phyloP scores from a whole-genome alignment of 2,113 vertebrate species.

The Mohoua ochrocephala region DNA sequence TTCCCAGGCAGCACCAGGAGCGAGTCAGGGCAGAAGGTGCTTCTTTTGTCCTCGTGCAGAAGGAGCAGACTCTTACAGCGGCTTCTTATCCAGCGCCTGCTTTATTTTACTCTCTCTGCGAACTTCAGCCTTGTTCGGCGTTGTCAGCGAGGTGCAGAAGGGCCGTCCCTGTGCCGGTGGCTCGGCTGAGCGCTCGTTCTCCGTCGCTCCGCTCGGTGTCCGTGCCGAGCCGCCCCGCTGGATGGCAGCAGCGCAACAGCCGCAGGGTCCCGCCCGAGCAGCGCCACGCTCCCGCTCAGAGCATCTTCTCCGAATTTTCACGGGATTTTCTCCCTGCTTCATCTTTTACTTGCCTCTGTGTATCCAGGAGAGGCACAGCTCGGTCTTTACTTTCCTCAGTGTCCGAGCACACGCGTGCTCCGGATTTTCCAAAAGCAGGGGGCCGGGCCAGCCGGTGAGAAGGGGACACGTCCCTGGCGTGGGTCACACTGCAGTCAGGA shows the following conservation, averaged over 20 bases:
- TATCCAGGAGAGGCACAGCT: neutral
- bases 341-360: neutral
- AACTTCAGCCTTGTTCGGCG: neutral
- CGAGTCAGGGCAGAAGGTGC: fast-evolving
- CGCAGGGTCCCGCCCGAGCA: fast-evolving
- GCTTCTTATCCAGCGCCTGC: neutral
- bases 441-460: neutral
- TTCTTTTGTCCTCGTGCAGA: neutral
- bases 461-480: neutral
- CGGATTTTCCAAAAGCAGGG: neutral
- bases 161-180: neutral
- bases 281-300: neutral
- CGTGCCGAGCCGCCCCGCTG: neutral
- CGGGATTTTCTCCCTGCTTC: neutral
- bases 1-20: neutral
- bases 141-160: neutral
- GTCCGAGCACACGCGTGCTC: fast-evolving
- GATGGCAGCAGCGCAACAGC: constrained; percentile 49
- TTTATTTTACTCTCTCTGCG: neutral
- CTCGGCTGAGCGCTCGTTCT: neutral
- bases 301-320: fast-evolving
- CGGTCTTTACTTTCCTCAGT: neutral
- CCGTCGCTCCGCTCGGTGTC: neutral
- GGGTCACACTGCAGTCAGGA: neutral
- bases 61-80: neutral